A percentile compares a stretch with the other conserved stretches of the same genome.
These are phyloP conservation scores for Aphrophora alni DNA, from an alignment of 2,888 invertebrate species.

Conservation along the genomic window DNA sequence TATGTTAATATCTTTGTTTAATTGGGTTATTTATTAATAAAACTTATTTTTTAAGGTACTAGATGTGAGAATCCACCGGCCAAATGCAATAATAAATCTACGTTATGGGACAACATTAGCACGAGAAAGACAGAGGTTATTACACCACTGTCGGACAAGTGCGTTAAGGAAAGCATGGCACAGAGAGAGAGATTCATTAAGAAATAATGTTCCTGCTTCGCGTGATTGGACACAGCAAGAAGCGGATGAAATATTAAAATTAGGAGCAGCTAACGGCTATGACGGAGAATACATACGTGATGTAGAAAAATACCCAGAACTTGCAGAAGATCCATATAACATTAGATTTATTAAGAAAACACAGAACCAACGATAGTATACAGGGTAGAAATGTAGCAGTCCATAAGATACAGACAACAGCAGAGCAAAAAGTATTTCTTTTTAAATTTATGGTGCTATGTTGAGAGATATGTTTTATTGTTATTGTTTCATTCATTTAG, in stretches of 20 bases:
- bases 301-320: conserved; percentile 86
- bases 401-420: conserved; percentile 30
- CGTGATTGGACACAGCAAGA: conserved; percentile 87
- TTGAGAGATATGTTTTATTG: too few relatives aligned
- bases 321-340: conserved; percentile 96
- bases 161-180: conserved; percentile 94
- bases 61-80: conserved; percentile 90
- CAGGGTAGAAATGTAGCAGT: conserved; percentile 29
- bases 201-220: conserved; percentile 58
- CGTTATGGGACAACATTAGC: conserved; percentile 94
- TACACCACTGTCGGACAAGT: conserved; percentile 88
- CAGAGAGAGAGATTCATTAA: conserved; percentile 84
- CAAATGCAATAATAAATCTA: conserved; percentile 88
- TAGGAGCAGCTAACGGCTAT: conserved; percentile 83
- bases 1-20: too few relatives aligned
- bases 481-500: background rate
- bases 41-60: conserved; percentile 55
- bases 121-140: conserved; percentile 84
- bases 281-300: conserved; percentile 93
- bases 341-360: conserved; percentile 83
- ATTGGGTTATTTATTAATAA: background rate
- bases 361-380: conserved; percentile 47
- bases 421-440: background rate
- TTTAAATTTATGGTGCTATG: background rate
- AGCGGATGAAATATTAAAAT: conserved; percentile 85